Evolutionary conservation across 1,140 invertebrate genomes (phyloP).

Genomic region (Archivesica marissinica): DNA sequence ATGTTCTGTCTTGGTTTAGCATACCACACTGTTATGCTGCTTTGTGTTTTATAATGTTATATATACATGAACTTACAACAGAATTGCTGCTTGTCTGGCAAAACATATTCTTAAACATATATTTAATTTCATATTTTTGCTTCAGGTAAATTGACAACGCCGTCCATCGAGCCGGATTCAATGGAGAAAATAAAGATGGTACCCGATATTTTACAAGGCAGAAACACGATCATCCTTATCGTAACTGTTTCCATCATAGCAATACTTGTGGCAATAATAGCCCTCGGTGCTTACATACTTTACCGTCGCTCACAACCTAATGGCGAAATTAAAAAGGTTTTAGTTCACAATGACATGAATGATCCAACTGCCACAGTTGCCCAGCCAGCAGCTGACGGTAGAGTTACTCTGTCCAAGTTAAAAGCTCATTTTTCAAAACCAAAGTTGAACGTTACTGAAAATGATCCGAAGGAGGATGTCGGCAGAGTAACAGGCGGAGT

Average conservation of each 20-base stretch:
- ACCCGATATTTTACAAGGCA: conserved; percentile 2
- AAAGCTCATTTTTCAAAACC: conserved; percentile 61
- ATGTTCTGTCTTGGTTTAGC: too few species aligned
- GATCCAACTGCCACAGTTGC: conserved; percentile 33
- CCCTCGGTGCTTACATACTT: conserved; percentile 45
- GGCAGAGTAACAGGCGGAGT: neutral
- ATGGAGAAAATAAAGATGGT: neutral
- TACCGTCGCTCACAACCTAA: conserved; percentile 39
- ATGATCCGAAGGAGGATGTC: neutral
- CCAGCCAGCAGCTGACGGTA: conserved; percentile 27
- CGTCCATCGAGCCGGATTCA: neutral
- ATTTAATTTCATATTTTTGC: neutral
- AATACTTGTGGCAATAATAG: conserved; percentile 38
- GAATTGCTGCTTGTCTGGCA: neutral
- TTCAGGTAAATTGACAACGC: conserved; percentile 8
- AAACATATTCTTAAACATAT: neutral
- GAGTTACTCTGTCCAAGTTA: conserved; percentile 59
- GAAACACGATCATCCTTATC: conserved; percentile 36
- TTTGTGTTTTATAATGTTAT: too few species aligned
- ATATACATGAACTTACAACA: too few species aligned
- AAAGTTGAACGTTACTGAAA: conserved; percentile 20
- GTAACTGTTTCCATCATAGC: conserved; percentile 60
- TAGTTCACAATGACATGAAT: conserved; percentile 61
- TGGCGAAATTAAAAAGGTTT: conserved; percentile 56
- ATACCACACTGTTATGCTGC: too few species aligned